Evolutionary conservation across 2,113 vertebrate species (phyloP).

Genomic region (Talpa occidentalis): DNA sequence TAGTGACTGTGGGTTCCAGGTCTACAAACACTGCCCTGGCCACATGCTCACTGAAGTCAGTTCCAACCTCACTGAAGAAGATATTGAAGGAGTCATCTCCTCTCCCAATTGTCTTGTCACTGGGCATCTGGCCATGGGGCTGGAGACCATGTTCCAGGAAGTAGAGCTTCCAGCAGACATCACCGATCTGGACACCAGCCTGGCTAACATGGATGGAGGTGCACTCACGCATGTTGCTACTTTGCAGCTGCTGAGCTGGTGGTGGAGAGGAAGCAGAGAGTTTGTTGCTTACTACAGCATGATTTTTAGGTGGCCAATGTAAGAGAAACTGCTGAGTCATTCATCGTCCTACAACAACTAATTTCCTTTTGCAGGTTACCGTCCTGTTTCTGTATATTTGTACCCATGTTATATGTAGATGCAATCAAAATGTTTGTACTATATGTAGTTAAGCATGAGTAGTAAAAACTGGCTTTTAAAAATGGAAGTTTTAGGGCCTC

Average conservation of each 20-base stretch:
- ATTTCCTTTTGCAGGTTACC: not conserved
- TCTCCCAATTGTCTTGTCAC: constrained; percentile 66
- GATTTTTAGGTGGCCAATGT: too few species aligned
- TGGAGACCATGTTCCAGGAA: constrained; percentile 78
- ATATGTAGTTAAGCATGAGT: not conserved
- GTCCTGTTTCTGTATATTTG: not conserved
- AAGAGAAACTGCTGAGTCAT: not conserved
- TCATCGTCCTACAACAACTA: not conserved
- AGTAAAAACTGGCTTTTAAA: not conserved
- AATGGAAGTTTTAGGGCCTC: not conserved
- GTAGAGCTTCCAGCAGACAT: constrained; percentile 67
- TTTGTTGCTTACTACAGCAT: too few species aligned
- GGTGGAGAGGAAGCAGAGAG: too few species aligned
- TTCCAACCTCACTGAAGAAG: constrained; percentile 85
- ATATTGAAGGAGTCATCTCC: constrained; percentile 80
- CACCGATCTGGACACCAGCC: constrained; percentile 62
- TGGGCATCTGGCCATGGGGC: constrained; percentile 69
- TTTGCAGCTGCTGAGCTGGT: too few species aligned
- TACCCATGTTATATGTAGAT: not conserved
- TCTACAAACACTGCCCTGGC: constrained; percentile 91
- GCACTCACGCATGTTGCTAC: constrained; percentile 51
- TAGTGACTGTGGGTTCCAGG: constrained; percentile 91
- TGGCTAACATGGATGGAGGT: constrained; percentile 75
- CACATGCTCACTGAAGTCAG: constrained; percentile 88
- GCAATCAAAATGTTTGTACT: not conserved